Evolutionary conservation across 2,888 invertebrate species (phyloP).

Genomic region (Melieria picta): DNA sequence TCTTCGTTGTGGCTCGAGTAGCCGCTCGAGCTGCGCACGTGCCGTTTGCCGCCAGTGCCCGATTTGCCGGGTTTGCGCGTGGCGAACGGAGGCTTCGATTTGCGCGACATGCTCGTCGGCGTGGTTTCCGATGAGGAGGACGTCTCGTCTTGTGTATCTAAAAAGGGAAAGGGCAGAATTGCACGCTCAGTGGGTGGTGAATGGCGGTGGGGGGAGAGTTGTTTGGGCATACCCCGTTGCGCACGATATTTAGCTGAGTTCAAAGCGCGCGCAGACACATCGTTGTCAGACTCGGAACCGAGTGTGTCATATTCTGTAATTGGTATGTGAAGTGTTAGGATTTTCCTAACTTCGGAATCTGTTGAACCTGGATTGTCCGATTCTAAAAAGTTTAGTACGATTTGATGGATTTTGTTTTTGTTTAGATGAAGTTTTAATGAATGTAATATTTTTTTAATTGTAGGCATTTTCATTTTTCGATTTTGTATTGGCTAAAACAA

Average conservation of each 20-base stretch:
- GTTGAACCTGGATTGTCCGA: conserved; percentile 94
- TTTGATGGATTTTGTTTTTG: conserved; percentile 59
- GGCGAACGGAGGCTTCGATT: conserved; percentile 78
- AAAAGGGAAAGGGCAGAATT: no score
- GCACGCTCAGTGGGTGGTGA: conserved; percentile 1
- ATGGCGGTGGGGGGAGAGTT: conserved; percentile 1
- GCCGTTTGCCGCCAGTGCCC: conserved; percentile 72
- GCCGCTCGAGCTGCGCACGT: conserved; percentile 81
- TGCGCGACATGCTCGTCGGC: conserved; percentile 74
- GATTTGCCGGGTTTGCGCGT: conserved; percentile 74
- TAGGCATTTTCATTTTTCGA: no score
- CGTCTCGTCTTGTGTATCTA: conserved; percentile 78
- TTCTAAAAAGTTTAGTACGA: conserved; percentile 73
- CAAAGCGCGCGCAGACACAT: conserved; percentile 75
- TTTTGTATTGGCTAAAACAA: no score
- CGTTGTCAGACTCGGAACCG: conserved; percentile 84
- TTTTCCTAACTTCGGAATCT: conserved; percentile 94
- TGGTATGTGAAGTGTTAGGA: conserved; percentile 90
- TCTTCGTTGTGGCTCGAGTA: conserved; percentile 88
- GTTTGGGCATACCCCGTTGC: conserved; percentile 58
- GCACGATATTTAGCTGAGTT: conserved; percentile 67
- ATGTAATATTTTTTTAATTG: conserved; percentile 13
- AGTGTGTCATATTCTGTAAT: conserved; percentile 92
- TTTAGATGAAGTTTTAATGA: conserved; percentile 32
- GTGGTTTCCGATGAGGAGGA: conserved; percentile 84